Evolutionary conservation across 1,140 invertebrate species (phyloP).

Genomic region (Potamilus streckersoni): DNA sequence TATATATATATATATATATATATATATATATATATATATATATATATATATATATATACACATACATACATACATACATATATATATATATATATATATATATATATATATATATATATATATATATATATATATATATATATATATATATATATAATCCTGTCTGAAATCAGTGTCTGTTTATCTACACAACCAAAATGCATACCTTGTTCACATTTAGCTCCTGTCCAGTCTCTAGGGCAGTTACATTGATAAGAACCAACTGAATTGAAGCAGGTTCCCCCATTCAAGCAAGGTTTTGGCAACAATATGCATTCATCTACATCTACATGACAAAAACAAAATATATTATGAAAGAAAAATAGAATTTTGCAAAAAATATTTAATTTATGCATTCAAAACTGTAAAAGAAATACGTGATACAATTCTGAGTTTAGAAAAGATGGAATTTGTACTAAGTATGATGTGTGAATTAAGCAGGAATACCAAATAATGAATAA

Average conservation of each 20-base stretch:
- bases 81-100: no score
- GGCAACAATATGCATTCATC: constrained; percentile 17
- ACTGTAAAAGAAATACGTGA: no score
- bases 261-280: constrained; percentile 22
- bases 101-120: background rate
- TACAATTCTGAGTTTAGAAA: no score
- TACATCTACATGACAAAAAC: constrained; percentile 12
- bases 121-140: background rate
- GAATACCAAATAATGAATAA: no score
- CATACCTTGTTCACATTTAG: constrained; percentile 25
- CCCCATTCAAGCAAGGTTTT: constrained; percentile 24
- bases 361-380: no score
- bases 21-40: background rate
- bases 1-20: background rate
- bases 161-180: background rate
- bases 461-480: no score
- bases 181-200: constrained; percentile 54
- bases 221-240: constrained; percentile 20
- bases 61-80: background rate
- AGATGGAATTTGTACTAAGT: no score
- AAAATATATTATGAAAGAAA: background rate
- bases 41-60: background rate
- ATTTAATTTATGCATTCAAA: no score
- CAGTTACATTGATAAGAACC: constrained; percentile 29
- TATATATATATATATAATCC: background rate